These are phyloP conservation scores for Lysandra bellargus DNA, from an alignment of 2,888 invertebrate species.

Conservation along the genomic window DNA sequence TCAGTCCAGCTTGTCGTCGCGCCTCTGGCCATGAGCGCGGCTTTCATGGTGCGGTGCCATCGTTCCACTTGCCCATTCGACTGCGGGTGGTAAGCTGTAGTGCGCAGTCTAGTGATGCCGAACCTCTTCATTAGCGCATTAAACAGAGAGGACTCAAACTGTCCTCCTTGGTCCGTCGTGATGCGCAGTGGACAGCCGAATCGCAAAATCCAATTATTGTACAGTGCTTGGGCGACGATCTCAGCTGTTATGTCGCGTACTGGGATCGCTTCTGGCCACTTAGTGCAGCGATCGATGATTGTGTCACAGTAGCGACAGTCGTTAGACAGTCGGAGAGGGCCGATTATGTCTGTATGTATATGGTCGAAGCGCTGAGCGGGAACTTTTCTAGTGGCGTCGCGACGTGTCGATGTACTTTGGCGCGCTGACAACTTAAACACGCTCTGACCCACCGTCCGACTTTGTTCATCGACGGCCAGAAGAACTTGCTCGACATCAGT, in stretches of 20 bases:
- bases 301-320: neutral
- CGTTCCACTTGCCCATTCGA: neutral
- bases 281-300: neutral
- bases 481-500: neutral
- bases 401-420: neutral
- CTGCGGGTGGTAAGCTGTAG: neutral
- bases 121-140: neutral
- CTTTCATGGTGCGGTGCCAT: neutral
- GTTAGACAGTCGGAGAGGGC: neutral
- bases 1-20: neutral
- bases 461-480: neutral
- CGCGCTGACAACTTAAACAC: neutral
- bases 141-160: neutral
- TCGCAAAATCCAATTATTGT: neutral
- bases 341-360: too few relatives aligned
- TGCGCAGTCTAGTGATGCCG: neutral
- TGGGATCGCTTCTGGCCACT: neutral
- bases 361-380: too few relatives aligned
- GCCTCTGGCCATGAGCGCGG: neutral
- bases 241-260: neutral
- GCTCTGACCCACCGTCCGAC: neutral
- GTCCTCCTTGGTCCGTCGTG: neutral
- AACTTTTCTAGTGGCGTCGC: too few relatives aligned
- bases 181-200: slow-evolving; percentile 2
- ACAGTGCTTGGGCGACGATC: neutral